A percentile compares a stretch with the other conserved stretches of the same genome.
phyloP scores from a whole-genome alignment of 2,113 vertebrate species.

The Chunga burmeisteri region DNA sequence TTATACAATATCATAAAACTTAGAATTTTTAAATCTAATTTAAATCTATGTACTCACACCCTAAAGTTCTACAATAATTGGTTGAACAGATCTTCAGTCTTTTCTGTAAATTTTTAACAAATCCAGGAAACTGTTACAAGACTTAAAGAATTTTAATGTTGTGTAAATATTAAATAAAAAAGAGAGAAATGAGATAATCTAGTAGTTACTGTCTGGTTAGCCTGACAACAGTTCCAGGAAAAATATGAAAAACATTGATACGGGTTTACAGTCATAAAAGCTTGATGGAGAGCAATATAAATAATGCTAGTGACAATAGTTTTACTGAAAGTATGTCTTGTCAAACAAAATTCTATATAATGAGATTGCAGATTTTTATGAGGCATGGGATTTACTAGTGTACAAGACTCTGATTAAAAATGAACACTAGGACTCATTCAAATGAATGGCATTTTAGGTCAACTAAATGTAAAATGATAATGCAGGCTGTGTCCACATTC shows the following conservation, averaged over 20 bases:
- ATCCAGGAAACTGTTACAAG: neutral
- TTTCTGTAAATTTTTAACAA: neutral
- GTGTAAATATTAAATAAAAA: neutral
- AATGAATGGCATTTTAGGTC: neutral
- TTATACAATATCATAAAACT: neutral
- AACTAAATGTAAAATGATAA: neutral
- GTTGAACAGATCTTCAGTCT: neutral
- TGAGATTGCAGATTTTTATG: neutral
- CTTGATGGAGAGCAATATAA: neutral
- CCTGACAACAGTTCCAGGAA: neutral
- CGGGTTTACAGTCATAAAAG: neutral
- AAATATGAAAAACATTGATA: neutral
- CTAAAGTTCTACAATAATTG: neutral
- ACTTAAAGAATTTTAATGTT: neutral
- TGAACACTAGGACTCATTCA: neutral
- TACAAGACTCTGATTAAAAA: neutral
- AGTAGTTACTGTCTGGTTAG: neutral
- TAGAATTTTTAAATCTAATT: neutral
- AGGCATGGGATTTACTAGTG: neutral
- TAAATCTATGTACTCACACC: neutral
- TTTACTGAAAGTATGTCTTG: neutral
- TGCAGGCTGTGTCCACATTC: neutral
- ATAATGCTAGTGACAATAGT: neutral
- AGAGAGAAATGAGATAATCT: neutral
- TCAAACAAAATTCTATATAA: neutral